Conservation (phyloP, 2,888 invertebrate genomes). For the Dolomedes plantarius region DNA sequence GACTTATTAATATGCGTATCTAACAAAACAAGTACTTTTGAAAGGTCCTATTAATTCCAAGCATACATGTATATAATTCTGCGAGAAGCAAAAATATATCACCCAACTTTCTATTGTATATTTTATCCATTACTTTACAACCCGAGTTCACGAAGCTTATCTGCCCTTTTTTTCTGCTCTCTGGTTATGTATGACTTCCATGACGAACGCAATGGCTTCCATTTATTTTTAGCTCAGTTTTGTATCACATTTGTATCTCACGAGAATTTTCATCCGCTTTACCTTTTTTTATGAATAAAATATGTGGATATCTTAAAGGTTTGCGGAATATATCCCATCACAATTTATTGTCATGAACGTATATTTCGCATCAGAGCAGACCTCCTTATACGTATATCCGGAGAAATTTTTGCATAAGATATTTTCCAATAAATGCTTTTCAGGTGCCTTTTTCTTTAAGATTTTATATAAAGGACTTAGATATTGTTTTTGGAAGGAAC, state of each 20-base stretch:
- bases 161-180: background rate
- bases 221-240: background rate
- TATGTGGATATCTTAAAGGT: background rate
- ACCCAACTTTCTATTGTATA: background rate
- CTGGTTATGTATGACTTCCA: background rate
- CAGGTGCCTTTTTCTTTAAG: too few species aligned
- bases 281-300: conserved; percentile 6
- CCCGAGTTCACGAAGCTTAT: background rate
- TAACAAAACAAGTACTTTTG: too few species aligned
- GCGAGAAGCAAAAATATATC: too few species aligned
- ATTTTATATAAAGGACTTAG: too few species aligned
- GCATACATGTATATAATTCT: too few species aligned
- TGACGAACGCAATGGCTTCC: background rate
- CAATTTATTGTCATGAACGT: background rate
- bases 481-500: too few species aligned
- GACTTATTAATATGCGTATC: too few species aligned
- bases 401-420: background rate
- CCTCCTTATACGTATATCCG: background rate
- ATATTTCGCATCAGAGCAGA: background rate
- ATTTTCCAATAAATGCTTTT: too few species aligned
- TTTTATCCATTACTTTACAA: background rate
- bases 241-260: background rate
- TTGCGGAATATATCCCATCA: background rate
- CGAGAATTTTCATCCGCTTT: background rate
- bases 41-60: too few species aligned